Conservation (phyloP, 2,797 vertebrate genomes). For the Novumbra hubbsi region DNA sequence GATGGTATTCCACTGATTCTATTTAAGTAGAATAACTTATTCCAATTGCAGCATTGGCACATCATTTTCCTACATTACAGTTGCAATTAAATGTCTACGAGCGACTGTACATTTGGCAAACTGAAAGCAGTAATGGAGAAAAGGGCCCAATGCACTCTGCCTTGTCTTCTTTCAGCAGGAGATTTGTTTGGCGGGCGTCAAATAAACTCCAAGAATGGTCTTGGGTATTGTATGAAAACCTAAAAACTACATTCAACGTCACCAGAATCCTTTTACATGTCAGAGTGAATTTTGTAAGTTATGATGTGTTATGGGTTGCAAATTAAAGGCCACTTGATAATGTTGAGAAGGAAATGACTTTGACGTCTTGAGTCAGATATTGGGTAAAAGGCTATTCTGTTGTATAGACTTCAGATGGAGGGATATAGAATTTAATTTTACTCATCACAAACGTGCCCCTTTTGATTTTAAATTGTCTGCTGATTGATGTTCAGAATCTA, state of each 20-base stretch:
- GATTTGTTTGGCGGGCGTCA: too few species aligned
- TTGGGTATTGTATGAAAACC: too few species aligned
- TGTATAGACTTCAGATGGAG: background rate
- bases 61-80: conserved; percentile 22
- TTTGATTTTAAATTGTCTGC: too few species aligned
- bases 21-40: conserved; percentile 23
- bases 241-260: too few species aligned
- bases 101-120: conserved; percentile 30
- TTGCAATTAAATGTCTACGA: conserved; percentile 27
- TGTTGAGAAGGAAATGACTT: background rate
- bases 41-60: conserved; percentile 23
- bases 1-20: conserved; percentile 28
- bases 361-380: background rate
- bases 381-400: background rate
- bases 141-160: background rate
- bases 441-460: background rate
- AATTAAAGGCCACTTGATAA: background rate
- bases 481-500: too few species aligned
- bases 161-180: too few species aligned
- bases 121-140: conserved; percentile 12
- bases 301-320: too few species aligned
- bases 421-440: background rate
- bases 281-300: too few species aligned
- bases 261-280: too few species aligned
- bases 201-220: too few species aligned